phyloP scores from a whole-genome alignment of 2,888 invertebrate genomes.

The Lasius fuliginosus region DNA sequence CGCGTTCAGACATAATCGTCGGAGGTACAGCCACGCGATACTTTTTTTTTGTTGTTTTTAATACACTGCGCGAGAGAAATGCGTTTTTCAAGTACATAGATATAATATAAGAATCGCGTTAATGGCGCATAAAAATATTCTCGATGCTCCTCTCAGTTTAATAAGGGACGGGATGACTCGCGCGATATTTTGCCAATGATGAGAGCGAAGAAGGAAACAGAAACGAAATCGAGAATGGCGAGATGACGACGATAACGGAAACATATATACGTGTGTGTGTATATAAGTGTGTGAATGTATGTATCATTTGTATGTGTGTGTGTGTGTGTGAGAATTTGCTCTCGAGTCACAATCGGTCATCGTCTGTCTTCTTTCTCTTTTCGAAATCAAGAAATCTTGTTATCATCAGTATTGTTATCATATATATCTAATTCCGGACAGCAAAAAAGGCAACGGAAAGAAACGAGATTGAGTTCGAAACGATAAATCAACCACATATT shows the following conservation, averaged over 20 bases:
- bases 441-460: neutral
- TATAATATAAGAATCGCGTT: slow-evolving; percentile 54
- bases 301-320: neutral
- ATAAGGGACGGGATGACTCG: slow-evolving; percentile 70
- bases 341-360: slow-evolving; percentile 42
- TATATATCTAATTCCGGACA: neutral
- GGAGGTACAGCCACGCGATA: slow-evolving; percentile 52
- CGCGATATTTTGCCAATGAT: slow-evolving; percentile 39
- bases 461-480: neutral
- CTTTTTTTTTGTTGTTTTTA: slow-evolving; percentile 28
- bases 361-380: neutral
- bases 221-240: slow-evolving; percentile 19
- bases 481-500: neutral
- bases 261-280: neutral
- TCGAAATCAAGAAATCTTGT: neutral
- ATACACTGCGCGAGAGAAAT: slow-evolving; percentile 54
- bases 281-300: neutral
- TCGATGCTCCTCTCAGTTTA: slow-evolving; percentile 62
- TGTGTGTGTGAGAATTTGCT: slow-evolving; percentile 32
- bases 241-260: slow-evolving; percentile 12
- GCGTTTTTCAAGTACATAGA: slow-evolving; percentile 55
- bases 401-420: neutral
- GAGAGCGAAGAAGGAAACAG: slow-evolving; percentile 43
- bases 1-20: slow-evolving; percentile 42
- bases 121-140: slow-evolving; percentile 72